Conservation (phyloP, 2,797 vertebrate species). For the Craterocephalus amniculus region DNA sequence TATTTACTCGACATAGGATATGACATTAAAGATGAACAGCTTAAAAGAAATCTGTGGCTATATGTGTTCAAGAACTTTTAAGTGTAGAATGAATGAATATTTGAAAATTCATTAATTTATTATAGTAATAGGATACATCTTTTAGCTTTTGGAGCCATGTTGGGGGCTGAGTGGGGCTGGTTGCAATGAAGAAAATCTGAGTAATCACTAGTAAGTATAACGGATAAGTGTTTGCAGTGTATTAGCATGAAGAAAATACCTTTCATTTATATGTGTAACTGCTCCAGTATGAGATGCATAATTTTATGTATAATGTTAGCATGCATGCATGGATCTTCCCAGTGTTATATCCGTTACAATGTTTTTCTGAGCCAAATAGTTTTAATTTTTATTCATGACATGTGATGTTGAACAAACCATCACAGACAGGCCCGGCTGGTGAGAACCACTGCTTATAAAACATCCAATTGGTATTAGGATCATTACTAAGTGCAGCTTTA, state of each 20-base stretch:
- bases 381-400: background rate
- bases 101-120: no score
- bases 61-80: background rate
- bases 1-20: background rate
- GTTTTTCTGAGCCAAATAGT: background rate
- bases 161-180: background rate
- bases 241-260: background rate
- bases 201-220: no score
- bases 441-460: background rate
- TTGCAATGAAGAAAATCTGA: background rate
- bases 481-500: constrained; percentile 54
- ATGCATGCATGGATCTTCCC: background rate
- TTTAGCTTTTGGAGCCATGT: no score
- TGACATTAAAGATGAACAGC: background rate
- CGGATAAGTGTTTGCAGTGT: no score
- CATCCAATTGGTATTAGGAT: background rate
- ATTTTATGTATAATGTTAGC: background rate
- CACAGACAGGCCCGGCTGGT: background rate
- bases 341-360: background rate
- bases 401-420: background rate
- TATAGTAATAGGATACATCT: no score
- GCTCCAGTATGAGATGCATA: background rate
- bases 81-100: background rate
- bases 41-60: background rate
- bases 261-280: background rate